Evolutionary conservation across 1,140 invertebrate genomes (phyloP), one percentile per base, ranked within the genome.

Genomic region (Drosophila triauraria): DNA sequence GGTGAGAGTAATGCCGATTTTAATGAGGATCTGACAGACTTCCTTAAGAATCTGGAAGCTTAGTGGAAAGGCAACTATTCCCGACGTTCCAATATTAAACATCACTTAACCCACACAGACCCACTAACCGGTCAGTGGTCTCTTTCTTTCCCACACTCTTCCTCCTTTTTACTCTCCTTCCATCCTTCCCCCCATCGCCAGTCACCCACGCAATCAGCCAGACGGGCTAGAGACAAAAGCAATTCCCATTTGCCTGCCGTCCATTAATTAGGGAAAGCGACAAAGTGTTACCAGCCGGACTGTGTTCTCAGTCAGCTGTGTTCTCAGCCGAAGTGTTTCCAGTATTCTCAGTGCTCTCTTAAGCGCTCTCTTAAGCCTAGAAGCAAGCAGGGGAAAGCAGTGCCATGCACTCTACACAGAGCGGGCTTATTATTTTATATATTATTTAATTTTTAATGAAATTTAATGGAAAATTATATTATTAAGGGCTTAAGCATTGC

Each of bases 341-440:
- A 83, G 71, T 80, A 75, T 75, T 76, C 23, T 3, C 12, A 1
- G 8, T 42, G 1, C 48, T 75, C 80, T 76, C 80, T 76, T 83
- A 67, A 30, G 13, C 30, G 20, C 75, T 43, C 80, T 68, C 67
- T 75, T 64, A 69, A 59, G 51, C 17, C 15, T 7, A 15, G 10
- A 7, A 0, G 6, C 4, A 12, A 35, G 30, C 9, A 23, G 35
- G 30, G 8, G 27, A 47, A 46, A 23, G 15, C n/a, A n/a, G 58
- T 0, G 7, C 2, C 2, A 2, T 23, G 20, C 25, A 43, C 25
- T 15, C 40, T 32, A 30, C 38, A 32, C 20, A n/a, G 1, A 32
- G 17, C 9, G 4, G 40, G 25, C 13, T 15, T 20, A 15, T 47
- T 2, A 10, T 23, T 3, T 4, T 17, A n/a, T n/a, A 8, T 13